Evolutionary conservation across 2,888 invertebrate species (phyloP).

Genomic region (Tetranychus truncatus): DNA sequence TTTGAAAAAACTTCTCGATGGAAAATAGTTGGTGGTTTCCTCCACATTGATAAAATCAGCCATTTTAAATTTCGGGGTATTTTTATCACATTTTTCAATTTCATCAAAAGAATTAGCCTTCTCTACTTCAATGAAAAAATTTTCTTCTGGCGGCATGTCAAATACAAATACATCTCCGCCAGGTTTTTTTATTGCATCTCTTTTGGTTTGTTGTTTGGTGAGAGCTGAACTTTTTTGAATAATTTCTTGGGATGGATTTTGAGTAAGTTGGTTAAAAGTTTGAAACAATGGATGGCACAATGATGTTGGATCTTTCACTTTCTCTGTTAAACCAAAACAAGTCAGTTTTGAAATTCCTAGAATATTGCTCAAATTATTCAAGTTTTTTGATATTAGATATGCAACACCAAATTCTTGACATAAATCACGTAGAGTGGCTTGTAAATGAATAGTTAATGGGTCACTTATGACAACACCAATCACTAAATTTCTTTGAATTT

Average conservation of each 20-base stretch:
- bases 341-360: not conserved
- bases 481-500: not conserved
- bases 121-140: not conserved
- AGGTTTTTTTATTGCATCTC: not conserved
- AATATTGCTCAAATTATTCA: not conserved
- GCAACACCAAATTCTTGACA: not conserved
- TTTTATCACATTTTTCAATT: not conserved
- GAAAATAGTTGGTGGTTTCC: not conserved
- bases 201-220: not conserved
- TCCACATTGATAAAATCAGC: not conserved
- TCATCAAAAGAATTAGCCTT: not conserved
- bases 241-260: not conserved
- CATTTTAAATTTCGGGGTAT: not conserved
- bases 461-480: slow-evolving; percentile 1
- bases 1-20: not conserved
- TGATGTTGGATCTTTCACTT: not conserved
- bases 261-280: not conserved
- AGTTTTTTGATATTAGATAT: not conserved
- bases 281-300: not conserved
- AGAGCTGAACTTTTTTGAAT: not conserved
- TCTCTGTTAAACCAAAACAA: not conserved
- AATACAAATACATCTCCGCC: not conserved
- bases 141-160: not conserved
- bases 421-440: not conserved
- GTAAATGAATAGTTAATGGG: not conserved